A percentile compares a stretch with the other conserved stretches of the same genome.
phyloP scores from a whole-genome alignment of 1,140 invertebrate genomes.

The Linepithema humile region DNA sequence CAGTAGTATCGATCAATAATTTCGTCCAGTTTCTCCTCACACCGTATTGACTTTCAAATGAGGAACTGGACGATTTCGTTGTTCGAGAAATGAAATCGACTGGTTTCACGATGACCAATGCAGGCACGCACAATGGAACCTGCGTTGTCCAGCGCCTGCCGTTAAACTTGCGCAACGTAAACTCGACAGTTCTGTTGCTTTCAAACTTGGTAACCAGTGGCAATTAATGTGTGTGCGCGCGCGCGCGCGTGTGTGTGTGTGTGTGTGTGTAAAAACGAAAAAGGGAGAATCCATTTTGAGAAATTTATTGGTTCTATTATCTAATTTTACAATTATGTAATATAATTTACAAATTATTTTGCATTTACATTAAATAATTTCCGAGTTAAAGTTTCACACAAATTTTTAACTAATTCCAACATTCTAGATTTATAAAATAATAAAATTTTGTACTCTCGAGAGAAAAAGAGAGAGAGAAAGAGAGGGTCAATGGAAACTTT shows the following conservation, averaged over 20 bases:
- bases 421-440: not conserved
- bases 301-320: not conserved
- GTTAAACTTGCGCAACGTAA: constrained; percentile 29
- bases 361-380: not conserved
- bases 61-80: not conserved
- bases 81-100: constrained; percentile 8
- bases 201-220: constrained; percentile 1
- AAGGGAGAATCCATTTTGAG: not conserved
- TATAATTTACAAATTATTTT: not conserved
- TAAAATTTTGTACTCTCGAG: not conserved
- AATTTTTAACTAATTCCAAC: not conserved
- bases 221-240: not conserved
- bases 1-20: constrained; percentile 25
- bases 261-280: too few species aligned
- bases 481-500: too few species aligned
- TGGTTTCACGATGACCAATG: not conserved
- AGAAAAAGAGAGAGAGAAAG: too few species aligned
- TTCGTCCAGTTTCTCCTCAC: not conserved
- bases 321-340: not conserved
- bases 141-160: not conserved
- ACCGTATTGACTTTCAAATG: constrained; percentile 18
- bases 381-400: not conserved
- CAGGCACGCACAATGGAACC: constrained; percentile 9
- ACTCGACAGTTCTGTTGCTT: not conserved
- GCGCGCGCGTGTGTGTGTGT: too few species aligned